These are phyloP conservation scores for Gryllus longicercus DNA, from an alignment of 2,888 invertebrate species.

Conservation along the genomic window DNA sequence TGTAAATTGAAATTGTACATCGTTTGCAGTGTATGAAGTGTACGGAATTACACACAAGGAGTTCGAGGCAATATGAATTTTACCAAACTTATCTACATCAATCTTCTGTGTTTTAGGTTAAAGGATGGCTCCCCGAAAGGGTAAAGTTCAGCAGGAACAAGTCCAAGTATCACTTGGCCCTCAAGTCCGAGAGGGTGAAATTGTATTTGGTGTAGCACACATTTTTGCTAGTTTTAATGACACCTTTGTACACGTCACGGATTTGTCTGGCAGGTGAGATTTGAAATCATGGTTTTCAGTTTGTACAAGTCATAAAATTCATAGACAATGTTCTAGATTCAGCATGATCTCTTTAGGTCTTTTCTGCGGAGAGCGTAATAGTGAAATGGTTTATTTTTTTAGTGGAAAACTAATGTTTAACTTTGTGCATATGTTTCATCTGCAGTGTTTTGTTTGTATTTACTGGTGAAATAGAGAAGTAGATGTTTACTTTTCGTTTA, in stretches of 20 bases:
- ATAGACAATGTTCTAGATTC: neutral
- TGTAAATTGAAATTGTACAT: neutral
- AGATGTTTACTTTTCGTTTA: no score
- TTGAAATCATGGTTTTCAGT: neutral
- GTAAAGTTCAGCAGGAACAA: constrained; percentile 94
- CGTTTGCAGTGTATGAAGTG: no score
- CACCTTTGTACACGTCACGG: constrained; percentile 99
- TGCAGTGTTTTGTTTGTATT: no score
- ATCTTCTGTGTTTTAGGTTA: constrained; percentile 33
- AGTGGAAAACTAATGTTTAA: no score
- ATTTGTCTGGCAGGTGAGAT: constrained; percentile 83
- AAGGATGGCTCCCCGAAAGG: constrained; percentile 94
- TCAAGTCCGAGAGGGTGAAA: constrained; percentile 94
- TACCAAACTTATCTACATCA: neutral
- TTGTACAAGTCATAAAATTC: neutral
- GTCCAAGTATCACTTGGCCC: constrained; percentile 94
- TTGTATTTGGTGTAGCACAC: constrained; percentile 98
- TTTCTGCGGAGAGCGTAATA: neutral
- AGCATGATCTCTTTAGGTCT: neutral
- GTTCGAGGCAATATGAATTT: no score
- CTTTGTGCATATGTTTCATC: no score
- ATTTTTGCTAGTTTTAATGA: constrained; percentile 99
- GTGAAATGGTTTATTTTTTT: no score
- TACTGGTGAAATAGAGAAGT: no score
- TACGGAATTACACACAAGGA: no score